These are phyloP conservation scores for Heterochromis multidens DNA, from an alignment of 2,113 vertebrate genomes.

Conservation along the genomic window DNA sequence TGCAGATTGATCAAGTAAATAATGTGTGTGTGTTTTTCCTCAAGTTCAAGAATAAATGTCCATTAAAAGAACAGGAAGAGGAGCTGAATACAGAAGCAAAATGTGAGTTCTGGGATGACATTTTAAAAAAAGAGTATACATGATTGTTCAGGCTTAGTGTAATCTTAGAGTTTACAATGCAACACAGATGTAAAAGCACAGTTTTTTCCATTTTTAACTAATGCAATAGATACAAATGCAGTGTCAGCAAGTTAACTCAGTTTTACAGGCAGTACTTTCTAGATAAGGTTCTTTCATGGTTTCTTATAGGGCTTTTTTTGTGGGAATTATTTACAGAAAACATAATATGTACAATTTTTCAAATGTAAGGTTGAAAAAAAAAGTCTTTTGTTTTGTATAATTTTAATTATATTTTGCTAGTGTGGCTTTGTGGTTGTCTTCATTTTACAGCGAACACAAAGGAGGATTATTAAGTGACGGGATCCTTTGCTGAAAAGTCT, in stretches of 20 bases:
- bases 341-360: too few relatives aligned
- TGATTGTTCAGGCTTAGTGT: not conserved
- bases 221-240: not conserved
- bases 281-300: not conserved
- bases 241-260: too few relatives aligned
- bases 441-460: not conserved
- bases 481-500: not conserved
- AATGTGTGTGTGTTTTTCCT: not conserved
- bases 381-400: too few relatives aligned
- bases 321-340: not conserved
- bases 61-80: not conserved
- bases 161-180: not conserved
- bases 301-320: rapidly evolving
- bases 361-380: too few relatives aligned
- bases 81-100: too few relatives aligned
- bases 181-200: not conserved
- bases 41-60: not conserved
- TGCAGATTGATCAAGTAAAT: not conserved
- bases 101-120: not conserved
- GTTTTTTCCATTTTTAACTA: not conserved
- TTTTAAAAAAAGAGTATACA: not conserved
- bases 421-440: too few relatives aligned
- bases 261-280: not conserved
- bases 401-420: too few relatives aligned
- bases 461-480: not conserved